Evolutionary conservation across 2,113 vertebrate species (phyloP).

Genomic region (Prinia subflava): DNA sequence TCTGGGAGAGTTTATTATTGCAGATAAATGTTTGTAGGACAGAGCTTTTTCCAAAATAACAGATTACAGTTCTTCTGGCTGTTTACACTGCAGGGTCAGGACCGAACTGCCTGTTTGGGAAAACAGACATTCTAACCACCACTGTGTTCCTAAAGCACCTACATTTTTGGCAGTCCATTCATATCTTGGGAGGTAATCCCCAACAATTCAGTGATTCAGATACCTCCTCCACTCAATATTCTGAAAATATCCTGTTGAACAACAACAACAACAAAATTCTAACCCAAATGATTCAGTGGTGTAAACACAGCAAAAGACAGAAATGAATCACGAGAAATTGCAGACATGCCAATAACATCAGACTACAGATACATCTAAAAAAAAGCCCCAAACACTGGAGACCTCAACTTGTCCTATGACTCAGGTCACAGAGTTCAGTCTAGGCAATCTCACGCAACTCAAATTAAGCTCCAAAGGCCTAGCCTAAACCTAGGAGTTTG

Average conservation of each 20-base stretch:
- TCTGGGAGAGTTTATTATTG: conserved; percentile 52
- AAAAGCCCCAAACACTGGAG: not conserved
- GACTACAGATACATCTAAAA: not conserved
- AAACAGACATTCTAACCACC: not conserved
- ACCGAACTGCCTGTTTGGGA: conserved; percentile 7
- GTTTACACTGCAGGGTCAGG: conserved; percentile 66
- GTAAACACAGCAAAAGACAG: not conserved
- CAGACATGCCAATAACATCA: not conserved
- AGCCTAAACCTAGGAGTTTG: not conserved
- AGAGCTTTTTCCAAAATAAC: conserved; percentile 63
- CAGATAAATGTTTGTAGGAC: conserved; percentile 69
- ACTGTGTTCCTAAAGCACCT: conserved; percentile 6
- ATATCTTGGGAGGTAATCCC: conserved; percentile 37
- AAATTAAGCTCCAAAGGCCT: not conserved
- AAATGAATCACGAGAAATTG: not conserved
- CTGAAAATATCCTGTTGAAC: not conserved
- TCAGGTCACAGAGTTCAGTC: not conserved
- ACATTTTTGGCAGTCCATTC: conserved; percentile 64
- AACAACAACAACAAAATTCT: not conserved
- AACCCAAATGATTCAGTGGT: not conserved
- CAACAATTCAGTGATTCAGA: not conserved
- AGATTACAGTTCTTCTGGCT: conserved; percentile 46
- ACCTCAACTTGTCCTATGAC: not conserved
- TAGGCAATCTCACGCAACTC: not conserved
- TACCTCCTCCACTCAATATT: not conserved